These are phyloP conservation scores for Platorchestia sp. DNA, from an alignment of 1,140 invertebrate genomes.

Conservation along the genomic window DNA sequence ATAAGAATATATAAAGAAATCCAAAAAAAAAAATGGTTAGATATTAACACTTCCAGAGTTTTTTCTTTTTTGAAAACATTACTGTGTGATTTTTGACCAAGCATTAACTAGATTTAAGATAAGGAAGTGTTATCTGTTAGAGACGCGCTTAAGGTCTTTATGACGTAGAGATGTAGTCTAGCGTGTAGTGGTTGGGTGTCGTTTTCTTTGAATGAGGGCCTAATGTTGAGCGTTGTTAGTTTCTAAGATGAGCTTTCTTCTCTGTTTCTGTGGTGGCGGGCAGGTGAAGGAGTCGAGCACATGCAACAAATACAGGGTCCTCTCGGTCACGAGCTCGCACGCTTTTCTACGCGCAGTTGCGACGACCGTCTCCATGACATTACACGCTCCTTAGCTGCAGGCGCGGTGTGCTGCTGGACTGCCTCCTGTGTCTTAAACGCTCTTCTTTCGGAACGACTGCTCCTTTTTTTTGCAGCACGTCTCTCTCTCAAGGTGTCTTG, in stretches of 20 bases:
- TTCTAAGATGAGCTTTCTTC: constrained; percentile 24
- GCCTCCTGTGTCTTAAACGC: background rate
- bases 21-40: constrained; percentile 48
- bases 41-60: constrained; percentile 54
- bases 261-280: constrained; percentile 20
- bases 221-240: constrained; percentile 49
- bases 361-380: background rate
- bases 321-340: background rate
- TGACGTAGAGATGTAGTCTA: constrained; percentile 26
- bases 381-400: background rate
- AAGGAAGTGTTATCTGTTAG: constrained; percentile 50
- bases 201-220: constrained; percentile 41
- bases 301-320: constrained; percentile 51
- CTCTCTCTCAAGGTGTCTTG: background rate
- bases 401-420: background rate
- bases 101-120: constrained; percentile 51
- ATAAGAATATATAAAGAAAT: constrained; percentile 27
- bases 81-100: constrained; percentile 55
- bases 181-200: constrained; percentile 51
- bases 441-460: background rate
- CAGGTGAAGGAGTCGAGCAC: constrained; percentile 2
- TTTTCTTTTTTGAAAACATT: constrained; percentile 4
- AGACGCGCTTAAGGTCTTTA: constrained; percentile 34
- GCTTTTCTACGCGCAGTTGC: background rate
- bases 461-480: background rate